Base-by-base conservation (phyloP, 2,888 invertebrate species). In the Polylopha cassiicola region DNA sequence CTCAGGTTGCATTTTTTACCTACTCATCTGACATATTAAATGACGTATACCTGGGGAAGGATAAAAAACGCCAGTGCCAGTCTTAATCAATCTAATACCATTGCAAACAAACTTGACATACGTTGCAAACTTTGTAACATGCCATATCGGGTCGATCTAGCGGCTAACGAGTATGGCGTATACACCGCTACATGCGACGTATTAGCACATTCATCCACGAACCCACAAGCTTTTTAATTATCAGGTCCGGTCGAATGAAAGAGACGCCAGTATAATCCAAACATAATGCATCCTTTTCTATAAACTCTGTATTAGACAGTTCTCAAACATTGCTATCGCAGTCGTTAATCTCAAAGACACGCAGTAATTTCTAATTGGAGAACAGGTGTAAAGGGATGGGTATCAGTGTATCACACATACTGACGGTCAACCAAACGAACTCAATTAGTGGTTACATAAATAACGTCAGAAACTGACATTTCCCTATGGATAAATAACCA, bases 291-390 rank as follows among this genome's bases (percentile, higher is more conserved):
- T 13, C 16, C 18, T 5, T 23, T 8, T 23, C 6, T 4, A n/a
- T 4, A 6, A 14, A 7, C 4, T 10, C 8, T 14, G 21, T 39
- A 21, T 37, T 22, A 30, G 23, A 45, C 38, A 18, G 23, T 20
- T 20, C 30, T 37, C 38, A 16, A 58, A 56, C 56, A 56, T 53
- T 60, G 61, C 57, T 61, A 65, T 65, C 65, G 54, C 57, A 66
- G 71, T 73, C 70, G 64, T 68, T 69, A 62, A 75, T 79, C 73
- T 70, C 50, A 47, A 15, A 53, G 62, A 65, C 70, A 65, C 54
- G 51, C 59, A 60, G 66, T 73, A 71, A 71, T 67, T 71, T 75
- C 65, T 77, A 73, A 78, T 73, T 75, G 70, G 65, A 68, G 59
- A 67, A 62, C 69, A 72, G 72, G 62, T 61, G 62, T 59, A 59